Evolutionary conservation across 2,113 vertebrate species (phyloP).

Genomic region (Phoenicopterus ruber): DNA sequence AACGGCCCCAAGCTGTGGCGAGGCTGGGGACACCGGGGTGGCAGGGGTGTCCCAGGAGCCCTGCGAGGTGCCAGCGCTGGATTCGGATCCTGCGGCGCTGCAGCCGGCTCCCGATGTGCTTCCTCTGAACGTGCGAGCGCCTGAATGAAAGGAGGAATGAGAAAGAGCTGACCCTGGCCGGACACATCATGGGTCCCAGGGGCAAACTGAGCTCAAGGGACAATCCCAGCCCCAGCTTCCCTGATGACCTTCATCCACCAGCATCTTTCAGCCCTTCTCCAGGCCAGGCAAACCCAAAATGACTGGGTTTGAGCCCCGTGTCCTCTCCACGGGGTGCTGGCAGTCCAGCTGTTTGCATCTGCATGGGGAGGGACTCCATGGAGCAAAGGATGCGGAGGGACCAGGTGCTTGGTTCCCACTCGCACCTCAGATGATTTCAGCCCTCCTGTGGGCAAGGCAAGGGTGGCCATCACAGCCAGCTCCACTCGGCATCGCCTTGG

Average conservation of each 20-base stretch:
- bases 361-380: fast-evolving
- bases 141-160: neutral
- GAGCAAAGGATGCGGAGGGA: neutral
- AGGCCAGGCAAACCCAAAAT: neutral
- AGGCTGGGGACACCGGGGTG: neutral
- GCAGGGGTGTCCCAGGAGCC: neutral
- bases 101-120: fast-evolving
- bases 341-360: fast-evolving
- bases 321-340: neutral
- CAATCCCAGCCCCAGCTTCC: neutral
- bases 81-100: neutral
- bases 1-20: fast-evolving
- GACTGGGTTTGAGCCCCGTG: neutral
- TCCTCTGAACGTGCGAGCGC: neutral
- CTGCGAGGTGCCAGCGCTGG: neutral
- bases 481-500: neutral
- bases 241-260: neutral
- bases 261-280: neutral
- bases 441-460: fast-evolving
- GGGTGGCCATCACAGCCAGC: neutral
- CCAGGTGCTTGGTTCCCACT: fast-evolving
- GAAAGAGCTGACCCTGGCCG: neutral
- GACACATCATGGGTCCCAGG: fast-evolving
- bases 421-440: neutral
- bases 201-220: neutral